Evolutionary conservation across 2,888 invertebrate species (phyloP), one percentile per base, ranked within the genome.

Genomic region (Antheraea yamamai): DNA sequence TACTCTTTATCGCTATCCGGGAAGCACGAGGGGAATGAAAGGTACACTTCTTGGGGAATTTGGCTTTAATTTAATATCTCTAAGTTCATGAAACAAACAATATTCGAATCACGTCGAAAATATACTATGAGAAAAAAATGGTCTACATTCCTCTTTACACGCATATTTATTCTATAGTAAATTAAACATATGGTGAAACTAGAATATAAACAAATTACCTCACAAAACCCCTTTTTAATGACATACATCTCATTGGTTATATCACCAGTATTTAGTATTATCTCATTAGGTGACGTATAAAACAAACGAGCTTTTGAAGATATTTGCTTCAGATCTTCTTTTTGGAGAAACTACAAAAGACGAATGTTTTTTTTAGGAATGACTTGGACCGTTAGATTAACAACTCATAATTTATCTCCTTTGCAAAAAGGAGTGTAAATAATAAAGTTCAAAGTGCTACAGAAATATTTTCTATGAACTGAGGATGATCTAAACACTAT

Each of bases 181-280:
- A 4, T 58, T 58, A n/a, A 58, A 58, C 3, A n/a, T n/a, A n/a
- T n/a, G n/a, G n/a, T n/a, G n/a, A n/a, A n/a, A n/a, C 2, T 68
- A 72, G 30, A n/a, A 8, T 18, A 74, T 2, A 16, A 68, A 35
- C 30, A 18, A 30, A n/a, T 7, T n/a, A 93, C 93, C 89, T 93
- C 92, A 77, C 92, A 93, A 18, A 89, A 89, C 0, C 93, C 93
- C 55, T 86, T 87, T 74, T 89, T 92, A 70, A 93, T 89, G 68
- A 93, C 85, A 73, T 89, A 93, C 73, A 93, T 90, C 80, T 93
- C 93, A 75, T 91, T 92, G 76, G 84, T 87, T 14, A 93, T 87
- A 75, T 93, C 93, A 0, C 93, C 93, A 0, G 93, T 93, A 77
- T 91, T 91, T 66, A 92, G 74, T 4, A 93, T 79, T 47, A 93